Conservation (phyloP, 2,797 vertebrate species). For the Diceros bicornis region DNA sequence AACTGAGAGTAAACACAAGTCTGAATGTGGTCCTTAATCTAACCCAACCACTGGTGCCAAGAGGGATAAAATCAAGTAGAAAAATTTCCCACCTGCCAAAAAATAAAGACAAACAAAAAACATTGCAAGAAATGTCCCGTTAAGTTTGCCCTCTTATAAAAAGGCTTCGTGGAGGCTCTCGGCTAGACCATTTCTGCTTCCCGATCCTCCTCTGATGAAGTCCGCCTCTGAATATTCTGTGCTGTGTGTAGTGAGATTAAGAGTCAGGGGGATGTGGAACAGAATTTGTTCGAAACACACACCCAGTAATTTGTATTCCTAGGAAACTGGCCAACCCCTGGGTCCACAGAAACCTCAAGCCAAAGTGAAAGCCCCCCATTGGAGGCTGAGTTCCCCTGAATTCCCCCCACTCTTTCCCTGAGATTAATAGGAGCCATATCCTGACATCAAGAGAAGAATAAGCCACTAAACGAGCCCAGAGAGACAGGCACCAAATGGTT, state of each 20-base stretch:
- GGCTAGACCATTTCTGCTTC: neutral
- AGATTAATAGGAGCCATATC: constrained; percentile 6
- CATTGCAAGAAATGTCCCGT: neutral
- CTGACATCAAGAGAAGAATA: constrained; percentile 66
- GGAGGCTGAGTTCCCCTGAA: neutral
- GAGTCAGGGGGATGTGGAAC: neutral
- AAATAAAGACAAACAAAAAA: neutral
- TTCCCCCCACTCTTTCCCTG: neutral
- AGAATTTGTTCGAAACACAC: neutral
- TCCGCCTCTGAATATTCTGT: neutral
- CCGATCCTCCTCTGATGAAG: neutral
- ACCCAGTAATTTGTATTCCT: neutral
- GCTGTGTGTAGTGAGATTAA: neutral
- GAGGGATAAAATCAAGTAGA: constrained; percentile 35
- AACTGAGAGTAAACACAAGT: constrained; percentile 8
- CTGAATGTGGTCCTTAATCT: neutral
- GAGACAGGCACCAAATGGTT: constrained; percentile 57
- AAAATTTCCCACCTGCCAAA: neutral
- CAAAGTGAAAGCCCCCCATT: neutral
- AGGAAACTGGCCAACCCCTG: neutral
- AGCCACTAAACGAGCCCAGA: constrained; percentile 60
- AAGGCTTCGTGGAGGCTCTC: neutral
- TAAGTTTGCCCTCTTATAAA: neutral
- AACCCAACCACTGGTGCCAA: constrained; percentile 11
- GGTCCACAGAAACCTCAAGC: neutral